Base-by-base conservation (phyloP, 2,113 vertebrate species). In the Bucco capensis region DNA sequence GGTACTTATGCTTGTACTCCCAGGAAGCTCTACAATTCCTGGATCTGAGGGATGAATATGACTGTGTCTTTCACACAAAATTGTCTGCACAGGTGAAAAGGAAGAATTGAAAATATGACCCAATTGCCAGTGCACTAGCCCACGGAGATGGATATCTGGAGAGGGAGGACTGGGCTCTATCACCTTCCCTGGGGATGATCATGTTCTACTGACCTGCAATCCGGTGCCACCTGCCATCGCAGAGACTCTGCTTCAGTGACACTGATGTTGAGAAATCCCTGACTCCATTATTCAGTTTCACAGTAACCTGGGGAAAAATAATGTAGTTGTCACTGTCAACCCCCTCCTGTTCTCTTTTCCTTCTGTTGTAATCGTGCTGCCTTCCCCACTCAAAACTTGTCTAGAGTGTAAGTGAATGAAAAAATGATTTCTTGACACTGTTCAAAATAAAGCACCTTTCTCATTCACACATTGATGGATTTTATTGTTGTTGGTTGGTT, bases 171-270 rank as follows among this genome's bases (percentile, higher is more conserved):
- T 35, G 30, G 53, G 11, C 15, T 64, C 14, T 64, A 6, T 57
- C 12, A 35, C 38, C 21, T 75, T 69, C n/a, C 30, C 67, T 71
- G 28, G 35, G 16, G 15, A 37, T 46, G 24, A 76, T 61, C 12
- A 4, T 30, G 4, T 42, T 84, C 83, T 87, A 74, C 97, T 96
- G 70, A 99, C 99, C 98, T 97, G 98, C 98, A 74, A 99, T 98
- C 94, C 97, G 97, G 96, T 99, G 98, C 99, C 99, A 99, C 72
- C 83, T 97, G 47, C 98, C 98, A 56, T 98, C 98, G 16, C 99
- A 99, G 54, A 99, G 94, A 81, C 97, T 98, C 86, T 98, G 97
- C 88, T 95, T 98, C 28, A 98, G 97, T 85, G 96, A 96, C 25
- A 99, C 98, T 80, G 97, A 97, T 64, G 98, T 99, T 88, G 97